Evolutionary conservation across 2,113 vertebrate genomes (phyloP), one percentile per base, ranked within the genome.

Genomic region (Hiodon tergisus): DNA sequence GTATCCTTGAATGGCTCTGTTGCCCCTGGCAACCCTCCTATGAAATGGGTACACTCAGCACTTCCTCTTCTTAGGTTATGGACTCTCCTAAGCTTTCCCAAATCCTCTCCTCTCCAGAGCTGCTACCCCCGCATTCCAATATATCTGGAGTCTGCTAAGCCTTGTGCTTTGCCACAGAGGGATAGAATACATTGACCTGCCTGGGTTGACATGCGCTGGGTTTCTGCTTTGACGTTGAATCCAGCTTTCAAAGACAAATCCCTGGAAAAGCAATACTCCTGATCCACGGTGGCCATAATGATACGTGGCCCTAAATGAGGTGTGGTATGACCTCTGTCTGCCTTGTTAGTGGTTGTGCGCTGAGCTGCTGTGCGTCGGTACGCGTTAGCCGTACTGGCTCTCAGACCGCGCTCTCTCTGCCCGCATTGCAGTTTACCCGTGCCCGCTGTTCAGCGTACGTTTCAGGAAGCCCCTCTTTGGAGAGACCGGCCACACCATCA

Each of bases 401-500:
- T 48, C 9, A 47, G n/a, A 2, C 66, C 5, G n/a, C 48, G 65
- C 3, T 55, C 59, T 57, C 65, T 6, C 55, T 47, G n/a, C 50
- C 83, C 91, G 82, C 87, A 75, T 85, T 85, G 7, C 85, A 99
- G 97, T 98, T 86, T 99, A 99, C 79, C 97, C 97, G 0, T 99
- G 97, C 80, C 97, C 97, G 0, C 92, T 99, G 78, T 98, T 99
- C 86, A 99, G 97, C 50, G 97, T 99, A 78, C 91, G 97, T 82
- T 98, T 95, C 87, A 91, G 97, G 77, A 99, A 98, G 81, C 97
- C 97, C 5, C 91, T 99, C 57, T 99, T 99, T 73, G 97, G 97
- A 85, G 97, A 99, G 84, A 98, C 97, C 0, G 97, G 97, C 58
- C 97, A 99, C 89, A 99, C 97, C 0, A 99, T 99, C 83, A 99